Percentiles rank a stretch among this genome's conserved stretches.
Conservation (phyloP, 2,888 invertebrate genomes). For the Brachycybe producta region DNA sequence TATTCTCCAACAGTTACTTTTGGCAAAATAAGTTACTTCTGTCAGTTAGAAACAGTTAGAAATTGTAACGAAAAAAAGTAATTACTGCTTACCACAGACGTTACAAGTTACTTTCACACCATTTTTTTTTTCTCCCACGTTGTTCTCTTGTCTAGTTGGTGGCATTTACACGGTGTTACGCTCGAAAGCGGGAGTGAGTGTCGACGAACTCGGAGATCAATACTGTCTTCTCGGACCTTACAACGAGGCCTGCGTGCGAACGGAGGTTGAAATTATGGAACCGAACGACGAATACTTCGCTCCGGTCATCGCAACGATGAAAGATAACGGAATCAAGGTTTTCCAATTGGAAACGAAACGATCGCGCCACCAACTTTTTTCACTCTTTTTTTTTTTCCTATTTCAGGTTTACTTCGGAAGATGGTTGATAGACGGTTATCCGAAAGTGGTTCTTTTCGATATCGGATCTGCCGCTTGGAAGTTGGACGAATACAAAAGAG, state of each 20-base stretch:
- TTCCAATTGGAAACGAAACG: too few relatives aligned
- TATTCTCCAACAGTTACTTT: too few relatives aligned
- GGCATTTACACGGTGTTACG: slow-evolving; percentile 98
- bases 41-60: too few relatives aligned
- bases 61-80: too few relatives aligned
- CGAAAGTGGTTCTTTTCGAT: slow-evolving; percentile 93
- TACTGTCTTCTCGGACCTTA: slow-evolving; percentile 90
- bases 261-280: slow-evolving; percentile 89
- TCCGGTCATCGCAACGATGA: slow-evolving; percentile 59
- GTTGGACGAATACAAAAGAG: slow-evolving; percentile 84
- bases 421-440: slow-evolving; percentile 99
- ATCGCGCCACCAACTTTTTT: not conserved
- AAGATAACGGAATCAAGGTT: slow-evolving; percentile 78
- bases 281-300: slow-evolving; percentile 58
- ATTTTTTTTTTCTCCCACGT: too few relatives aligned
- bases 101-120: too few relatives aligned
- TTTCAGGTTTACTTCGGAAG: slow-evolving; percentile 78
- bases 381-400: slow-evolving; percentile 8
- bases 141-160: slow-evolving; percentile 58
- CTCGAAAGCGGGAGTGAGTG: slow-evolving; percentile 91
- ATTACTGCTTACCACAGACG: too few relatives aligned
- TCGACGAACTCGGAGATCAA: slow-evolving; percentile 96
- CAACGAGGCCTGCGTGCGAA: slow-evolving; percentile 81
- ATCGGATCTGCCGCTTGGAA: slow-evolving; percentile 94
- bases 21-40: too few relatives aligned